Evolutionary conservation across 2,113 vertebrate species (phyloP).

Genomic region (Lagopus leucura): DNA sequence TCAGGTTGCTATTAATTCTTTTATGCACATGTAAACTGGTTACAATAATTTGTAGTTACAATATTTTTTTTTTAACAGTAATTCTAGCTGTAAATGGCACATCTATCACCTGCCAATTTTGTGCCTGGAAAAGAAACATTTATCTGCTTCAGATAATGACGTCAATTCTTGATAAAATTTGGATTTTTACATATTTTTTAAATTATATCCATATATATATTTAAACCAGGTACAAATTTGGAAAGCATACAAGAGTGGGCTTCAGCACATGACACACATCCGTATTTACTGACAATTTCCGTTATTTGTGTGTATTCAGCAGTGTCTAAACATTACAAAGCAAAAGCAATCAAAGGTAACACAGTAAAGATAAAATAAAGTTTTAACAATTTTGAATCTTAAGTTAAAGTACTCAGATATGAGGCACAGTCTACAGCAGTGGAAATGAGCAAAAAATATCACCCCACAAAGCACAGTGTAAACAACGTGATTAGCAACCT

Average conservation of each 20-base stretch:
- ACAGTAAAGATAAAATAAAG: not conserved
- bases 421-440: not conserved
- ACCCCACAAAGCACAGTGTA: not conserved
- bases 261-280: not conserved
- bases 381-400: not conserved
- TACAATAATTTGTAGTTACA: not conserved
- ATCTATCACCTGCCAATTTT: not conserved
- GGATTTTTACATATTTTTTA: not conserved
- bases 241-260: fast-evolving
- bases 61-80: not conserved
- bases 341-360: not conserved
- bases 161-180: not conserved
- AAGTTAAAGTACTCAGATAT: not conserved
- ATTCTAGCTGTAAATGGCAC: fast-evolving
- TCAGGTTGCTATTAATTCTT: not conserved
- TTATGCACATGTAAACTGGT: not conserved
- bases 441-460: not conserved
- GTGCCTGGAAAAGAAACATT: not conserved
- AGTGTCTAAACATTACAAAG: not conserved
- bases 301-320: fast-evolving
- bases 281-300: not conserved
- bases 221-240: not conserved
- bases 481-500: not conserved
- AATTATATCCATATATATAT: not conserved
- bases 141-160: fast-evolving